phyloP scores from a whole-genome alignment of 2,888 invertebrate species.

The Metacarcinus magister region DNA sequence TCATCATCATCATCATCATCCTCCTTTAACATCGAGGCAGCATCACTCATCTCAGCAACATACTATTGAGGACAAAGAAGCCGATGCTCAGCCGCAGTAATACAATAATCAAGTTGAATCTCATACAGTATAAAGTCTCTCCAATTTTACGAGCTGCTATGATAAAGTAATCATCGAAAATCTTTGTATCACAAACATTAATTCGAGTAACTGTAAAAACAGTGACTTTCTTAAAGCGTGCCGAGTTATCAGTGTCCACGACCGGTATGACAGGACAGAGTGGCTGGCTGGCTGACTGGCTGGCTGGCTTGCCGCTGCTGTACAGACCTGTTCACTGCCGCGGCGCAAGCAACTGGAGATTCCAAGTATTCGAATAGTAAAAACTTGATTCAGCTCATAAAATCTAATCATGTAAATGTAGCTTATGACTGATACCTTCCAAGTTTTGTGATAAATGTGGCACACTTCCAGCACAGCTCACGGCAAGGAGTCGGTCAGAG shows the following conservation, averaged over 20 bases:
- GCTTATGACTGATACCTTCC: not conserved
- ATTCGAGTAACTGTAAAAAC: not conserved
- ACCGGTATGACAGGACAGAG: not conserved
- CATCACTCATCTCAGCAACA: not conserved
- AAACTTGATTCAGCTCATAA: not conserved
- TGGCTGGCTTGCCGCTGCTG: not conserved
- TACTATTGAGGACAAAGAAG: not conserved
- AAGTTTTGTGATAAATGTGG: not conserved
- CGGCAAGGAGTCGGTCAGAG: not conserved
- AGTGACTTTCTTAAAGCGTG: not conserved
- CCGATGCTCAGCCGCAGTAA: not conserved
- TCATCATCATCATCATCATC: not conserved
- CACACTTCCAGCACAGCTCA: not conserved
- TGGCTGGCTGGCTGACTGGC: not conserved
- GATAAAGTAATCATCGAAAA: not conserved
- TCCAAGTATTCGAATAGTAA: not conserved
- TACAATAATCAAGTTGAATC: not conserved
- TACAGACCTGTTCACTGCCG: not conserved
- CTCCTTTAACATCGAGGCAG: not conserved
- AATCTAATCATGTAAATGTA: not conserved
- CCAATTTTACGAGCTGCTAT: not conserved
- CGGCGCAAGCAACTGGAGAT: not conserved
- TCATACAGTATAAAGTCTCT: not conserved
- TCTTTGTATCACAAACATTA: not conserved
- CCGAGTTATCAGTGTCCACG: not conserved